Evolutionary conservation across 1,140 invertebrate genomes (phyloP).

Genomic region (Aphelinus atriplicis): DNA sequence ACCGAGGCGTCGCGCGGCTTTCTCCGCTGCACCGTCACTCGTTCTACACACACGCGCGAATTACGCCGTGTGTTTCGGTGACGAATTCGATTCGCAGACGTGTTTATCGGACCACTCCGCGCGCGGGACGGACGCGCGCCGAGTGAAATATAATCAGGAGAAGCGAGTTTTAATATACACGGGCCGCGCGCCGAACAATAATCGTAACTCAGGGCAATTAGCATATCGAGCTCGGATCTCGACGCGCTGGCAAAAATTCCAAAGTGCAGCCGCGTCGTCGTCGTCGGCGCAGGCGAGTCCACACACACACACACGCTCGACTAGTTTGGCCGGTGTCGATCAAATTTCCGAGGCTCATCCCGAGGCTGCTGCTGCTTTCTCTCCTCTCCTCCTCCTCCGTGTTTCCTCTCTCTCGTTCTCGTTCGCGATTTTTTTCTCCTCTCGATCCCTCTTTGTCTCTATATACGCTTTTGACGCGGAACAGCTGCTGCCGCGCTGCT

Average conservation of each 20-base stretch:
- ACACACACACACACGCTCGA: slow-evolving; percentile 18
- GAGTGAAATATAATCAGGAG: background rate
- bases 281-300: too few species aligned
- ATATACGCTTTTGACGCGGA: slow-evolving; percentile 19
- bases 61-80: too few species aligned
- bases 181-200: background rate
- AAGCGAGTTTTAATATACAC: background rate
- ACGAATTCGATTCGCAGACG: too few species aligned
- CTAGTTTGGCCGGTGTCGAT: slow-evolving; percentile 64
- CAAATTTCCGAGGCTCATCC: slow-evolving; percentile 63
- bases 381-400: slow-evolving; percentile 39
- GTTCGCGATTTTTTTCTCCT: slow-evolving; percentile 42
- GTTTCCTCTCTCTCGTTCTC: slow-evolving; percentile 24
- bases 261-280: background rate
- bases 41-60: too few species aligned
- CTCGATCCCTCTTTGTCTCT: slow-evolving; percentile 4
- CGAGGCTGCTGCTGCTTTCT: slow-evolving; percentile 45
- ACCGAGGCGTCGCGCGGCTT: background rate
- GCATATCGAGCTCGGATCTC: background rate
- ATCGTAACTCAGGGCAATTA: background rate
- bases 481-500: slow-evolving; percentile 10
- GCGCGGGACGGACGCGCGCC: too few species aligned
- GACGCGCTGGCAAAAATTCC: background rate
- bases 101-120: too few species aligned
- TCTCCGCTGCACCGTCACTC: background rate